Evolutionary conservation across 2,888 invertebrate genomes (phyloP), one percentile per base, ranked within the genome.

Genomic region (Ceriagrion tenellum): DNA sequence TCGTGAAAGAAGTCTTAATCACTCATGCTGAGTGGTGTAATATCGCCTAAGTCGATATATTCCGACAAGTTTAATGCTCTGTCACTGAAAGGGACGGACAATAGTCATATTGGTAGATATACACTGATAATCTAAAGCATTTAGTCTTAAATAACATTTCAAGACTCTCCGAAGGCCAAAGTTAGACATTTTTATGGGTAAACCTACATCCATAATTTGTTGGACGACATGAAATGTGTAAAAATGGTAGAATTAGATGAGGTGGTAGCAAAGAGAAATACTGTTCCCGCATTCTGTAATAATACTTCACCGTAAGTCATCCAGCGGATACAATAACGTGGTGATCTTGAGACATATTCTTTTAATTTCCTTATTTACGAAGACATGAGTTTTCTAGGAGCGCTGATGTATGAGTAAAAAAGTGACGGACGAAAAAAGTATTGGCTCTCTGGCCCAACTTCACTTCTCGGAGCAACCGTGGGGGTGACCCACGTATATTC

Each of bases 291-390:
- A 59, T 59, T 16, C 59, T 59, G 20, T 59, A 26, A 26, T 8
- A 69, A n/a, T 8, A 1, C 12, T 69, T 26, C 69, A 47, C 47
- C 47, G 47, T 47, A 47, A 47, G 47, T n/a, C 69, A 69, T 69
- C 26, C n/a, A 69, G 69, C 1, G 26, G 69, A 47, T 47, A n/a
- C 26, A n/a, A n/a, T 20, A 69, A 59, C 3, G 69, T 26, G 69
- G 69, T 69, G 69, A 69, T 26, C 26, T 69, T n/a, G 69, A n/a
- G 26, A 26, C n/a, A 6, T 10, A n/a, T 69, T 26, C n/a, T 69
- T 69, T 69, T 69, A 26, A 69, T 69, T 69, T n/a, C n/a, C 69
- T 69, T 69, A 26, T 69, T 69, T 69, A 69, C 69, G 69, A n/a
- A 26, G 69, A 69, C 26, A 69, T 20, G 69, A 26, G 26, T 0